A percentile compares a stretch with the other conserved stretches of the same genome.
Conservation (phyloP, 2,888 invertebrate genomes). For the Suillia variegata region DNA sequence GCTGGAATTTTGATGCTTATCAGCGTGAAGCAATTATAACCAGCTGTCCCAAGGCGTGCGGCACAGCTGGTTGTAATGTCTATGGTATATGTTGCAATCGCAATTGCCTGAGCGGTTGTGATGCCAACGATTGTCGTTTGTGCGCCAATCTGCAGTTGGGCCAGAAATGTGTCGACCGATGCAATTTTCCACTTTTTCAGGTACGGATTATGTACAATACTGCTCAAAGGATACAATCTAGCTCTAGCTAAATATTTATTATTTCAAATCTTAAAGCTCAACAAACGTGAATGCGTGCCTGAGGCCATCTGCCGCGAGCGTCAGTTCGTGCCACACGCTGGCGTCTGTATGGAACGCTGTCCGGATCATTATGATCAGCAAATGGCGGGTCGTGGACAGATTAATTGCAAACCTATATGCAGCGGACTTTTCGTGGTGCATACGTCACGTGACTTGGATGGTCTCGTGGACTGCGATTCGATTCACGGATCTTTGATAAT, state of each 20-base stretch:
- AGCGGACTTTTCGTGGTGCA: constrained; percentile 40
- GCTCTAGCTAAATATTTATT: no score
- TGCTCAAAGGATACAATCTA: no score
- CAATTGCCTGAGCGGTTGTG: constrained; percentile 81
- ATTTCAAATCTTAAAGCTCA: constrained; percentile 13
- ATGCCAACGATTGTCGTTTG: constrained; percentile 65
- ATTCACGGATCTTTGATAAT: constrained; percentile 74
- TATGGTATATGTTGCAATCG: constrained; percentile 75
- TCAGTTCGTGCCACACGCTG: constrained; percentile 35
- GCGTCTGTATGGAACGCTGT: constrained; percentile 70
- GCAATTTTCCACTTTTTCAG: constrained; percentile 27
- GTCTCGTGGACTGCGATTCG: constrained; percentile 70
- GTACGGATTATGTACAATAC: no score
- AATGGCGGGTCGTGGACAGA: constrained; percentile 10
- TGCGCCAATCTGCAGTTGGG: constrained; percentile 46
- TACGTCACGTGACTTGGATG: constrained; percentile 37
- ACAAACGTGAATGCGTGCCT: constrained; percentile 40
- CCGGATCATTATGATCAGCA: constrained; percentile 62
- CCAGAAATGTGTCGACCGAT: constrained; percentile 39
- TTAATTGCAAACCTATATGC: constrained; percentile 41
- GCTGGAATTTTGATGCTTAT: constrained; percentile 72
- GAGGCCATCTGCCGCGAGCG: constrained; percentile 36
- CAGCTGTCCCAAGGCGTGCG: constrained; percentile 65
- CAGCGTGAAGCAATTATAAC: constrained; percentile 33
- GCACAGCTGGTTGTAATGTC: constrained; percentile 61